Percentiles rank a stretch among this genome's conserved stretches.
Evolutionary conservation across 2,113 vertebrate genomes (phyloP).

Genomic region (Athene noctua): DNA sequence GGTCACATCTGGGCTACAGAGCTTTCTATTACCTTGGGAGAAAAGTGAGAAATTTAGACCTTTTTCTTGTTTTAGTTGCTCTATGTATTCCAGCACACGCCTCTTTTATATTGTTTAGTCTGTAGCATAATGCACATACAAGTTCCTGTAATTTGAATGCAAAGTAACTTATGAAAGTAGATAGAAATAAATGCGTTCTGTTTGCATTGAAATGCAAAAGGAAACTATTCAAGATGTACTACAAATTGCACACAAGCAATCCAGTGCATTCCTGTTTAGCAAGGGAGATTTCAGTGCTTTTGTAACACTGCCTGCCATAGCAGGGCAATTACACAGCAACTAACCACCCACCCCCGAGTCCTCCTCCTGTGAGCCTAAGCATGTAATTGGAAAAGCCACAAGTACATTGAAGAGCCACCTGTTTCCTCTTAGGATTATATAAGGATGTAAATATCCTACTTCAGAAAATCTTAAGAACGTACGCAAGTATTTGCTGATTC

Average conservation of each 20-base stretch:
- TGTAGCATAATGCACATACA: not conserved
- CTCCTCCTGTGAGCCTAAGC: not conserved
- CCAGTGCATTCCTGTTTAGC: not conserved
- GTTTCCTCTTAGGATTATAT: slow-evolving; percentile 21
- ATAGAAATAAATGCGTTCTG: not conserved
- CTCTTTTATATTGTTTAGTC: not conserved
- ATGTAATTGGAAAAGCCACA: slow-evolving; percentile 15
- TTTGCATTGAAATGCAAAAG: not conserved
- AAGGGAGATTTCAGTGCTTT: not conserved
- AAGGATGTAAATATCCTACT: not conserved
- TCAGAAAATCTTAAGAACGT: not conserved
- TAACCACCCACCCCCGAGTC: not conserved
- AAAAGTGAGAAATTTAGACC: not conserved
- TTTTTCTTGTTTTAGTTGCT: not conserved
- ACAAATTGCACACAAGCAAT: not conserved
- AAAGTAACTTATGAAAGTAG: not conserved
- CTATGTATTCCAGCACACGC: not conserved
- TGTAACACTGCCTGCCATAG: not conserved
- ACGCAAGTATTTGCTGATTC: slow-evolving; percentile 26
- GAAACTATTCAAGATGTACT: not conserved
- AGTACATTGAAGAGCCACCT: not conserved
- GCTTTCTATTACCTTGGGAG: not conserved
- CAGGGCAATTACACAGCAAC: not conserved
- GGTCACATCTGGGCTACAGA: not conserved
- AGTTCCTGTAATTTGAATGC: not conserved